Evolutionary conservation across 2,888 invertebrate genomes (phyloP), one percentile per base, ranked within the genome.

Genomic region (Apodemia hepburni): DNA sequence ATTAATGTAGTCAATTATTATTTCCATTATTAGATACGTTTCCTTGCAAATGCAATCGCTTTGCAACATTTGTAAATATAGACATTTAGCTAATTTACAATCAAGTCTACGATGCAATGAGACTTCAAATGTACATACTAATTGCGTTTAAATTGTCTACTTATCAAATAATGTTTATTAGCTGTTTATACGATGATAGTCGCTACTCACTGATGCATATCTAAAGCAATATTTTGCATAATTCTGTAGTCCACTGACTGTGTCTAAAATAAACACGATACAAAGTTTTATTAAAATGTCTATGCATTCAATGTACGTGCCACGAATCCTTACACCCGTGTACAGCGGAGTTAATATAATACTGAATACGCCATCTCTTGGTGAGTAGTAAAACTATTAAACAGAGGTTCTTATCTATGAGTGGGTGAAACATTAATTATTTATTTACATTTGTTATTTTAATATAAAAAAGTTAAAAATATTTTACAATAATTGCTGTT

Each of bases 201-300:
- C 3, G 18, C 38, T 38, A 38, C 51, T 51, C 51, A 51, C 22
- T 51, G 51, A 51, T 22, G 51, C 51, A 51, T 51, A 51, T 18
- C 51, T 22, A 51, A 22, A 51, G 22, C 51, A 51, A 51, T 51
- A 49, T 60, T 59, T 51, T 49, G 51, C 59, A 60, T 58, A 62
- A 27, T 57, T 68, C 69, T 66, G 64, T 65, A 79, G 79, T 78
- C 80, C 74, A 76, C 74, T 77, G 73, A 67, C 73, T 68, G 70
- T 70, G 64, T 74, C 77, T 77, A 76, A 81, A 80, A 81, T 82
- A 81, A 83, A 84, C 80, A 81, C 74, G 71, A 77, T 77, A 81
- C 81, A 81, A 83, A 84, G 74, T 82, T 81, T 79, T 79, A 82
- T 79, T 81, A 81, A 77, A 82, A 77, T 73, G 73, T 80, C 78